Evolutionary conservation across 1,140 invertebrate species (phyloP).

Genomic region (Metaphire vulgaris): DNA sequence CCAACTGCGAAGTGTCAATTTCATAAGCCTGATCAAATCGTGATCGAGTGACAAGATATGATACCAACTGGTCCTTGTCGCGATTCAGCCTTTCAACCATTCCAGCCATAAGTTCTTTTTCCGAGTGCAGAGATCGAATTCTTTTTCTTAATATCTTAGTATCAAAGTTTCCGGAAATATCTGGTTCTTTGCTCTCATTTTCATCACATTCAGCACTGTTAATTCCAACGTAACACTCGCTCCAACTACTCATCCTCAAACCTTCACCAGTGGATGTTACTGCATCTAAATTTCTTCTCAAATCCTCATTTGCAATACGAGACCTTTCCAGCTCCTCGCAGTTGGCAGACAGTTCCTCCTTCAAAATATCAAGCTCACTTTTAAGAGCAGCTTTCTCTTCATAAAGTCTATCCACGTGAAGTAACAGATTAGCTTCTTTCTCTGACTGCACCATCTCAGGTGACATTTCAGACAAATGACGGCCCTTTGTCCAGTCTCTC

Average conservation of each 20-base stretch:
- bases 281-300: neutral
- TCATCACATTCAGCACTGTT: neutral
- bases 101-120: slow-evolving; percentile 15
- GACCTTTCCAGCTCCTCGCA: neutral
- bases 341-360: neutral
- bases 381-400: neutral
- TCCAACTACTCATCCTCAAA: neutral
- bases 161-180: neutral
- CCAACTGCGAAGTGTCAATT: slow-evolving; percentile 10
- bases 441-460: neutral
- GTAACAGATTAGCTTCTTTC: neutral
- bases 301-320: neutral
- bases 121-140: neutral
- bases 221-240: too few relatives aligned
- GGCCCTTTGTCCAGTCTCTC: neutral
- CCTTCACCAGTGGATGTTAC: neutral
- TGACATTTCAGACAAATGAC: neutral
- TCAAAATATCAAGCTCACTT: neutral
- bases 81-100: slow-evolving; percentile 10
- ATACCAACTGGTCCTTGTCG: slow-evolving; percentile 16
- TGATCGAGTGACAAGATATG: neutral
- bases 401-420: neutral
- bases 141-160: neutral
- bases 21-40: slow-evolving; percentile 13
- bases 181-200: neutral